Conservation (phyloP, 2,113 vertebrate species). For the Mesitornis unicolor region DNA sequence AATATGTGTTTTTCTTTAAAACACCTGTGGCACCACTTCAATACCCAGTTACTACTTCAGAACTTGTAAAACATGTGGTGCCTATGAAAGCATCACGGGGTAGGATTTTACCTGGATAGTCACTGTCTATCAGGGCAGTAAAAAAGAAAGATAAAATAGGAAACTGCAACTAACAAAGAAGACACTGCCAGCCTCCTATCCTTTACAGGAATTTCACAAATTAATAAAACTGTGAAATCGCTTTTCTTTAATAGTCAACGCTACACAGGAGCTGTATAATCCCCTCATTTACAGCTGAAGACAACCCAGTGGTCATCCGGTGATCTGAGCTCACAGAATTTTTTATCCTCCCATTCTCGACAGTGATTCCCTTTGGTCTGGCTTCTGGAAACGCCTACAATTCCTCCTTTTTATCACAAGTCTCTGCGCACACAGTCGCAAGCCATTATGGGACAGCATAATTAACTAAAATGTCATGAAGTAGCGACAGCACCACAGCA, state of each 20-base stretch:
- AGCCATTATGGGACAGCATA: not conserved
- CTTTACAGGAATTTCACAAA: not conserved
- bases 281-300: not conserved
- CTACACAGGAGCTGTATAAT: not conserved
- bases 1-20: not conserved
- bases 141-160: not conserved
- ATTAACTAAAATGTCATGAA: slow-evolving; percentile 45
- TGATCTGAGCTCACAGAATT: not conserved
- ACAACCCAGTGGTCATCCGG: not conserved
- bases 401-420: not conserved
- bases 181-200: not conserved
- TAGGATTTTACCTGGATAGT: not conserved
- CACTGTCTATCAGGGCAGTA: not conserved
- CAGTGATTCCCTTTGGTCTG: not conserved
- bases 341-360: not conserved
- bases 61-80: not conserved
- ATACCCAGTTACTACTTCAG: not conserved
- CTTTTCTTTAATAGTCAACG: not conserved
- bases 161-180: not conserved
- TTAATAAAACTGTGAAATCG: not conserved
- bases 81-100: not conserved
- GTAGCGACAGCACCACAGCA: not conserved
- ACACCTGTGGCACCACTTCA: not conserved
- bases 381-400: not conserved
- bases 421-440: not conserved